Conservation (phyloP, 2,113 vertebrate species). For the Nettapus auritus region DNA sequence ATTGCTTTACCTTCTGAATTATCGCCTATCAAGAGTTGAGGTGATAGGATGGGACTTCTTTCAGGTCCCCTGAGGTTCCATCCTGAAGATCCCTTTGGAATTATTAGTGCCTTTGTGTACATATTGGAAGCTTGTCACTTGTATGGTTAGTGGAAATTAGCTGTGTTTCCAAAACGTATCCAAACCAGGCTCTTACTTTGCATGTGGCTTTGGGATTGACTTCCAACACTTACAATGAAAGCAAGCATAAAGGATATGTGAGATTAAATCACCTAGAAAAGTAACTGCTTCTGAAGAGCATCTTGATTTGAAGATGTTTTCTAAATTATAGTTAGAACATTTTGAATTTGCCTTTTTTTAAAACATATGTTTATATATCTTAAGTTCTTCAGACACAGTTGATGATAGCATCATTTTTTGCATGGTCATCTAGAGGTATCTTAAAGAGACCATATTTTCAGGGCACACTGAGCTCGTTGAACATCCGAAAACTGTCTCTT, state of each 20-base stretch:
- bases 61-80: background rate
- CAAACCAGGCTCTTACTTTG: background rate
- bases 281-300: background rate
- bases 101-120: accelerated
- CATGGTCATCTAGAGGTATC: background rate
- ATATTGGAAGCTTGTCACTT: background rate
- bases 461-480: background rate
- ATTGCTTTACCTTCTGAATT: background rate
- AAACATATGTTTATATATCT: background rate
- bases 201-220: background rate
- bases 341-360: background rate
- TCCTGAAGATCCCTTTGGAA: background rate
- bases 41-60: background rate
- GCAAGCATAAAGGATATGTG: background rate
- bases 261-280: background rate
- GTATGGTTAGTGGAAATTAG: background rate
- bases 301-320: background rate
- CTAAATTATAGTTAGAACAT: background rate
- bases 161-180: background rate
- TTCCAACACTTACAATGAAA: background rate
- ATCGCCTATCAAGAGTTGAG: background rate
- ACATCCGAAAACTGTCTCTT: background rate
- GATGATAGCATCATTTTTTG: background rate
- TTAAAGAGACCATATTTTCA: background rate
- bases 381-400: background rate